Base-by-base conservation (phyloP, 2,797 vertebrate genomes). In the Diceros bicornis region DNA sequence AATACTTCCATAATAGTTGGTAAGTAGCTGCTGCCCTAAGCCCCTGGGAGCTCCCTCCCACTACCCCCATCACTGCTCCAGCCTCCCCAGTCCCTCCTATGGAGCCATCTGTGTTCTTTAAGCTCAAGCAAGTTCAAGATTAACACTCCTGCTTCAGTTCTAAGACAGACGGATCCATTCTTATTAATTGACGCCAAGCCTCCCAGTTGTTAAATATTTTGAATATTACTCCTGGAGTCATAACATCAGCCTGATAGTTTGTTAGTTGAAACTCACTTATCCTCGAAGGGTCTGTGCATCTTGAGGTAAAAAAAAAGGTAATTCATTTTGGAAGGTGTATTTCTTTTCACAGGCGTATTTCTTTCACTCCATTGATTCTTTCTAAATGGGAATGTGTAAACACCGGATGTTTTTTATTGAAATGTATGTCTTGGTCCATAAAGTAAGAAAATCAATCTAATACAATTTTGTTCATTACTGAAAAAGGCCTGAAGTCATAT, bases 401-500 rank as follows among this genome's bases (percentile, higher is more conserved):
- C 10, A 83, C 11, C 25, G 27, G 12, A 21, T 88, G 0, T 59
- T 23, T 93, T 75, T 94, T n/a, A 83, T 69, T 74, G 62, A 77
- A 89, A 59, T 89, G 4, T 52, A 34, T 64, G 37, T 95, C 29
- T 84, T 81, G 61, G 41, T 74, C 11, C 37, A 50, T 78, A 87
- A 96, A 9, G 61, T 77, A 89, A 94, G 47, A 64, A 83, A 68
- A 89, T 86, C 29, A 96, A 32, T 66, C 11, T 55, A 82, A 71
- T 37, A 11, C 1, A 75, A 64, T 71, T 92, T 74, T 94, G 23
- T 89, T 93, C 47, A 81, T 87, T 84, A 84, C 13, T 71, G 37
- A 94, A 95, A 79, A 78, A 75, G 12, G 25, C 18, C 20, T 71
- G 72, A 87, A 87, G 62, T 79, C 59, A 68, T 68, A 71, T 66